phyloP scores from a whole-genome alignment of 2,797 vertebrate genomes.

The Mormyrus proboscirostris region DNA sequence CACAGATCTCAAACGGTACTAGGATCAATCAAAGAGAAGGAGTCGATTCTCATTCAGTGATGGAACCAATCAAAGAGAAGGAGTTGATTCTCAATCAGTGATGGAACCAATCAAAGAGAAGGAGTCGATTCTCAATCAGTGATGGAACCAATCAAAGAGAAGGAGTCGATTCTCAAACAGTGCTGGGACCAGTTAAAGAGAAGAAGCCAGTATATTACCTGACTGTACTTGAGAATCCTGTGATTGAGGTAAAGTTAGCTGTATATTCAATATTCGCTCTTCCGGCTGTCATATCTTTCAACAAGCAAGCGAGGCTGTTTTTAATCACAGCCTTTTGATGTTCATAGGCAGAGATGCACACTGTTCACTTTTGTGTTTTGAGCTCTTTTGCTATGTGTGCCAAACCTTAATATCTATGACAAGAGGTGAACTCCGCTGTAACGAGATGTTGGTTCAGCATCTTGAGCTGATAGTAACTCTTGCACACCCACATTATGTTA shows the following conservation, averaged over 20 bases:
- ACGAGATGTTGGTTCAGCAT: neutral
- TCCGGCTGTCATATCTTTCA: neutral
- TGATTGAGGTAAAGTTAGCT: neutral
- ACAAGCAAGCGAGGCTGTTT: neutral
- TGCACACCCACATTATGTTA: neutral
- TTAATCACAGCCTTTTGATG: neutral
- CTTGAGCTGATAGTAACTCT: neutral
- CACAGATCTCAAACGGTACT: neutral
- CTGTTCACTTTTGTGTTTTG: neutral
- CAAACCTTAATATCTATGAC: neutral
- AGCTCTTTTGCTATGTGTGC: neutral
- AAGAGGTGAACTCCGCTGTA: neutral
- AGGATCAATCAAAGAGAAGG: neutral
- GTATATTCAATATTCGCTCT: neutral
- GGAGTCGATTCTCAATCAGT: too few species aligned
- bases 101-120: too few species aligned
- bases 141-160: too few species aligned
- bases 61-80: too few species aligned
- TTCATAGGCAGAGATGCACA: neutral
- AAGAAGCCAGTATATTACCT: neutral
- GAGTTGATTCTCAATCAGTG: too few species aligned
- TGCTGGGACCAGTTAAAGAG: neutral
- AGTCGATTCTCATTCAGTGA: too few species aligned
- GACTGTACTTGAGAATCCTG: neutral
- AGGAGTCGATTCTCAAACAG: neutral